Evolutionary conservation across 1,140 invertebrate genomes (phyloP), one percentile per base, ranked within the genome.

Genomic region (Drosophila arawakana): DNA sequence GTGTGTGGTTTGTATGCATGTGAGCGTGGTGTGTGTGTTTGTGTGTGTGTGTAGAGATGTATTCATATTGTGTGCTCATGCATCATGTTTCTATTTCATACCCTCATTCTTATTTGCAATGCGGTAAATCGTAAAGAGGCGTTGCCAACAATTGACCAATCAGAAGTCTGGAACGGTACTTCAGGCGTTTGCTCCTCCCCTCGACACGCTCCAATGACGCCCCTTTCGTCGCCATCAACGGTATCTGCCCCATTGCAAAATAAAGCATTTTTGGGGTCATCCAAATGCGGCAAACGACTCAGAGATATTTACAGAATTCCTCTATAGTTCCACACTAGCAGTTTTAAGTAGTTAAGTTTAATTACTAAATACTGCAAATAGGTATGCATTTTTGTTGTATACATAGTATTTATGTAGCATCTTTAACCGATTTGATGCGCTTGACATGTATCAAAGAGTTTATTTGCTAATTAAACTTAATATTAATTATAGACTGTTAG

Each of bases 81-180:
- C 65, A 47, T 68, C 41, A 54, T 61, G 57, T 61, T 73, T 73
- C 65, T 67, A 60, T 73, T 73, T 68, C 71, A 73, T 73, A 69
- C 65, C 21, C 50, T 73, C 57, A 55, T 68, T 41, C 54, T 59
- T 73, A 43, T 52, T 21, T 67, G 46, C 47, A 67, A 61, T 59
- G 46, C 39, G 58, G 57, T 61, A 25, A 55, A 41, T 73, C 41
- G 57, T 37, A 46, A 47, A 13, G 34, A 46, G 71, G 71, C 71
- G 71, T 73, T 10, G n/a, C 71, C 43, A 5, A 10, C 9, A 60
- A 18, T 44, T 59, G 41, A 69, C 71, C 71, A 73, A 73, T 73
- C 71, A 60, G 34, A 52, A 54, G 41, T 10, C 65, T 34, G 35
- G 39, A 34, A 30, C 46, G 30, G 1, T 34, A 46, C 50, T 46